Evolutionary conservation across 1,140 invertebrate genomes (phyloP).

Genomic region (Dendroctonus valens): DNA sequence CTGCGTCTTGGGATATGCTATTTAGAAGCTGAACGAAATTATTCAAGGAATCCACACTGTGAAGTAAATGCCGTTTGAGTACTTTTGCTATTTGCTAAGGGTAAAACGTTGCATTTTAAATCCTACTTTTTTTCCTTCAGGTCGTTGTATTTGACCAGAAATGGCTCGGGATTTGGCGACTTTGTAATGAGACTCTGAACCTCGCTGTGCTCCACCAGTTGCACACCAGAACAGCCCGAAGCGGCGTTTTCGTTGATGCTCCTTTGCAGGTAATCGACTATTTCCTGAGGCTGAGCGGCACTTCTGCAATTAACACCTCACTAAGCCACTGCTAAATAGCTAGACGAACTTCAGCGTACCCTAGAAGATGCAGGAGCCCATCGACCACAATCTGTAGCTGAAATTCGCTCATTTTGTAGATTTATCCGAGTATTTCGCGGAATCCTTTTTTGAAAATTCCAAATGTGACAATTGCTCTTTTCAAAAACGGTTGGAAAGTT

Average conservation of each 20-base stretch:
- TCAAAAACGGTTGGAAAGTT: no score
- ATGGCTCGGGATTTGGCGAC: slow-evolving; percentile 50
- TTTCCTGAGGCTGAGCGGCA: slow-evolving; percentile 53
- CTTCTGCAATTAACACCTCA: slow-evolving; percentile 48
- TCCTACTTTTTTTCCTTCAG: slow-evolving; percentile 56
- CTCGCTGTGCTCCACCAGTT: slow-evolving; percentile 49
- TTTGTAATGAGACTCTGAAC: slow-evolving; percentile 52
- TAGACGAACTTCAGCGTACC: slow-evolving; percentile 42
- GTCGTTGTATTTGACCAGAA: slow-evolving; percentile 56
- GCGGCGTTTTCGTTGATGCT: slow-evolving; percentile 41
- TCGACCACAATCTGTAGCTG: slow-evolving; percentile 54
- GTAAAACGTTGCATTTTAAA: no score
- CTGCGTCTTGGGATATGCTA: slow-evolving; percentile 53
- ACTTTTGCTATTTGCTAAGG: neutral
- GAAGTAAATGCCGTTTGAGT: slow-evolving; percentile 32
- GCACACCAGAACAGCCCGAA: slow-evolving; percentile 41
- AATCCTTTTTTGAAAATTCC: no score
- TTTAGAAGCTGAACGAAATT: slow-evolving; percentile 55
- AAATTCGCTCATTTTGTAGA: slow-evolving; percentile 59
- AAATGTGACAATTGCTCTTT: no score
- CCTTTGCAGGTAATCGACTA: slow-evolving; percentile 55
- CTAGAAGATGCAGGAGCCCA: slow-evolving; percentile 52
- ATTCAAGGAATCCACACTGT: slow-evolving; percentile 54
- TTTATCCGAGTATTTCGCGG: no score
- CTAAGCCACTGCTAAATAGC: slow-evolving; percentile 7